These are phyloP conservation scores for Semaprochilodus insignis DNA, from an alignment of 2,797 vertebrate species.

Conservation along the genomic window DNA sequence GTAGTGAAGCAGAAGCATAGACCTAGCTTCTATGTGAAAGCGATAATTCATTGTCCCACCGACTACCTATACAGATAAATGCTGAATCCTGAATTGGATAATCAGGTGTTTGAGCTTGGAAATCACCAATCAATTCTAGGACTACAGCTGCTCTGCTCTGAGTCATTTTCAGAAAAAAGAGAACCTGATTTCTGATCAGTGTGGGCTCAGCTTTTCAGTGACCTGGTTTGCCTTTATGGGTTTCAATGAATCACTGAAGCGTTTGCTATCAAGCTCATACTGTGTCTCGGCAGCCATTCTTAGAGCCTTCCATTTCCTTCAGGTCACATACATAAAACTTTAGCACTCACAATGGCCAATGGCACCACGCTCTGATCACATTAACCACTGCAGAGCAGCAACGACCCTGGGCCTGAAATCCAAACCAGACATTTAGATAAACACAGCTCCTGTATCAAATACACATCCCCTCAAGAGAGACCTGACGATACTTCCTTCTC, in stretches of 20 bases:
- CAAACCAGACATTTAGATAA: slow-evolving; percentile 22
- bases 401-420: slow-evolving; percentile 6
- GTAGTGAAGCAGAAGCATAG: too few relatives aligned
- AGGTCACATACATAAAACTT: slow-evolving; percentile 1
- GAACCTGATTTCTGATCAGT: neutral
- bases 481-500: neutral
- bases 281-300: slow-evolving; percentile 3
- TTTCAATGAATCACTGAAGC: slow-evolving; percentile 1
- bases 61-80: too few relatives aligned
- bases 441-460: slow-evolving; percentile 7
- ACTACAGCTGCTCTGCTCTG: neutral
- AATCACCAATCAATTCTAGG: neutral
- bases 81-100: too few relatives aligned
- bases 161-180: neutral
- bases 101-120: neutral
- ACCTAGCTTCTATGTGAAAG: too few relatives aligned
- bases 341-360: slow-evolving; percentile 6
- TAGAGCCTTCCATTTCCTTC: neutral
- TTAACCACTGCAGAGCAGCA: neutral
- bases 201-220: slow-evolving; percentile 48
- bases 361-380: neutral
- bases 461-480: neutral
- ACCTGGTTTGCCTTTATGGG: slow-evolving; percentile 44
- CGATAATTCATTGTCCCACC: too few relatives aligned
- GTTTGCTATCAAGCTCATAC: neutral